Percentiles rank a stretch among this genome's conserved stretches.
These are phyloP conservation scores for Zonotrichia albicollis DNA, from an alignment of 2,797 vertebrate species.

Conservation along the genomic window DNA sequence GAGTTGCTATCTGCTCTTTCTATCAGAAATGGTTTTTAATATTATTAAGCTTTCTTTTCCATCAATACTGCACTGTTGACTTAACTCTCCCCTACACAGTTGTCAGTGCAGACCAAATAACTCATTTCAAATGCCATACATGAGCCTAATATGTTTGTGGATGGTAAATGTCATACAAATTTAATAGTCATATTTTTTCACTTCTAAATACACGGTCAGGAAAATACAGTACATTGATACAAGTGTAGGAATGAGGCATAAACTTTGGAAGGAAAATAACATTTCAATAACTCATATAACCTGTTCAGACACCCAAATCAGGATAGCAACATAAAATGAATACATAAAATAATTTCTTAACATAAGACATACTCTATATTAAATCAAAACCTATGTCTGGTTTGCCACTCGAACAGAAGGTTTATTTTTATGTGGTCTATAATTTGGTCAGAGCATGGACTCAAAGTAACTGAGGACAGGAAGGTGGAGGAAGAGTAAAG, in stretches of 20 bases:
- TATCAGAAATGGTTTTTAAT: not conserved
- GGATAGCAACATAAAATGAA: not conserved
- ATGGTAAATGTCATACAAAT: not conserved
- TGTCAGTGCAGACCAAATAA: not conserved
- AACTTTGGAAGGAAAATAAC: not conserved
- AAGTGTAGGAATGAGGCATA: not conserved
- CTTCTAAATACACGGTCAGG: not conserved
- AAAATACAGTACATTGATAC: not conserved
- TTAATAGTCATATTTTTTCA: not conserved
- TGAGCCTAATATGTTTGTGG: not conserved
- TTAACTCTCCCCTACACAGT: not conserved
- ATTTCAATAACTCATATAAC: not conserved
- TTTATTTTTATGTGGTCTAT: not conserved
- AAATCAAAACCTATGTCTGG: not conserved
- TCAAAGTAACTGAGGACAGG: not conserved
- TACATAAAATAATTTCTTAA: not conserved
- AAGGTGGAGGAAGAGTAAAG: not conserved
- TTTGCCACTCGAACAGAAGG: not conserved
- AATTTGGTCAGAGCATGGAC: not conserved
- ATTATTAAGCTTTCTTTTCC: not conserved
- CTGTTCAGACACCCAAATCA: not conserved
- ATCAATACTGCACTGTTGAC: not conserved
- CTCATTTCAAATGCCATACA: constrained; percentile 4
- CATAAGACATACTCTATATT: not conserved
- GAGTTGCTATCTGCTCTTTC: not conserved